Base-by-base conservation (phyloP, 2,888 invertebrate genomes). In the Trachelus stipa region DNA sequence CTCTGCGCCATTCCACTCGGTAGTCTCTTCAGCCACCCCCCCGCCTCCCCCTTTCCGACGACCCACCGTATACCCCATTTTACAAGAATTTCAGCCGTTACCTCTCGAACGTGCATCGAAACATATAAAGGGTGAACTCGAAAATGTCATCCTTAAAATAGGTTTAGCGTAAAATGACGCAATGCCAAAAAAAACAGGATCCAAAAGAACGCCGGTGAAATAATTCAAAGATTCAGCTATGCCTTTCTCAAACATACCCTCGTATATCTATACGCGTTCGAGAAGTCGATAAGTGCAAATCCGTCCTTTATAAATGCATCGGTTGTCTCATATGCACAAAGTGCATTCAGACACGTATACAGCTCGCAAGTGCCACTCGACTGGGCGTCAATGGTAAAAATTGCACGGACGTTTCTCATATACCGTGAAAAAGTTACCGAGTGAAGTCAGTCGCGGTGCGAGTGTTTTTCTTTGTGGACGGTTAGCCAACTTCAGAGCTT, bases 1-100 rank as follows among this genome's bases (percentile, higher is more conserved):
- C 83, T 79, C 78, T 75, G 76, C 74, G 73, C 30, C 80, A 23
- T 34, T 71, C n/a, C n/a, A 74, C 68, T 34, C 76, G 69, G 74
- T 75, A 79, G 68, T 73, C 77, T 77, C 56, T 23, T 56, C 76
- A 79, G 77, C 73, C 79, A 31, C 68, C 73, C 34, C 34, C 68
- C 4, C 40, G 15, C 56, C 12, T 12, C 23, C 23, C 40, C 15
- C 40, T 23, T 6, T 0, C 6, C 40, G 23, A 56, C 1, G 2
- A 23, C 9, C 9, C 15, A 3, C 15, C 56, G 23, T 56, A 9
- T 9, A 56, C 9, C 4, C 23, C 56, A 56, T 56, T 56, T 56
- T 56, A 56, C 56, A 56, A 56, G 56, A 56, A 56, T 56, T 56
- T 56, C 56, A 56, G 23, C 2, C 56, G 23, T 6, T 56, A 6